Conservation (phyloP, 1,140 invertebrate genomes). For the Riptortus pedestris region DNA sequence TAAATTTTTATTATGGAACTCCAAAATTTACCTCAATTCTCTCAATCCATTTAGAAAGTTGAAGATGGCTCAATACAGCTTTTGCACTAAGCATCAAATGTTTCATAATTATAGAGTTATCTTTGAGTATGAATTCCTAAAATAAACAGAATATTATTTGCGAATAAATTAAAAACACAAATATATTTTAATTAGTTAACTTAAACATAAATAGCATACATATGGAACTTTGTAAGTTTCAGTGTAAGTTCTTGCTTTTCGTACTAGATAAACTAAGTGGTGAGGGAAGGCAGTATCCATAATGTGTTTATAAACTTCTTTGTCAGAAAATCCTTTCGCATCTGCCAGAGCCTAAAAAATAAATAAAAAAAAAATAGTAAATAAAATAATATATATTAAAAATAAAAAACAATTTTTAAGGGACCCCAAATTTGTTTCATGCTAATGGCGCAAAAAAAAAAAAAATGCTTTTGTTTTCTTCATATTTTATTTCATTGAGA, state of each 20-base stretch:
- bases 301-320: constrained; percentile 18
- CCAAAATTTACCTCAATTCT: constrained; percentile 22
- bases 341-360: neutral
- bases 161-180: neutral
- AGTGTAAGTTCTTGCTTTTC: constrained; percentile 21
- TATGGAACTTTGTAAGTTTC: constrained; percentile 27
- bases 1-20: neutral
- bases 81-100: constrained; percentile 22
- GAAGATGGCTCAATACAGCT: neutral
- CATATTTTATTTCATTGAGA: no score
- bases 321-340: constrained; percentile 11
- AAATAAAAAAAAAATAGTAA: no score
- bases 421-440: no score
- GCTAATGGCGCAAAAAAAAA: no score
- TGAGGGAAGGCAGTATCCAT: constrained; percentile 22
- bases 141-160: constrained; percentile 9
- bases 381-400: no score
- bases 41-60: constrained; percentile 22
- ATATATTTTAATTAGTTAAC: no score
- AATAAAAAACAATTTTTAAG: no score
- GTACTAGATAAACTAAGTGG: constrained; percentile 21
- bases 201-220: no score
- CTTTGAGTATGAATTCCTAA: constrained; percentile 23
- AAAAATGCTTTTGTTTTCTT: no score
- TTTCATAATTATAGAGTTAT: constrained; percentile 1